Conservation (phyloP, 2,888 invertebrate species). For the Scotopteryx bipunctaria region DNA sequence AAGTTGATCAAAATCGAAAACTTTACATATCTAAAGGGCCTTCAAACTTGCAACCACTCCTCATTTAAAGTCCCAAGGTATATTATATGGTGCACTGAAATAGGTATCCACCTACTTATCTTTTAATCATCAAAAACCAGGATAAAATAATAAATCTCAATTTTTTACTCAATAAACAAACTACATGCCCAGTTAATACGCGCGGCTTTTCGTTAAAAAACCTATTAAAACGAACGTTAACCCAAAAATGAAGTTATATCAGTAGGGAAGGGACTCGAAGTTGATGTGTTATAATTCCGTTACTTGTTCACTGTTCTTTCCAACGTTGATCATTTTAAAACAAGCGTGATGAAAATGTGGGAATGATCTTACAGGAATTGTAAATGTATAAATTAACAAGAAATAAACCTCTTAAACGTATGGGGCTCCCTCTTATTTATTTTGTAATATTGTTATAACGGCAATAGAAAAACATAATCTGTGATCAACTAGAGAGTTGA, state of each 20-base stretch:
- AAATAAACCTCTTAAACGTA: too few relatives aligned
- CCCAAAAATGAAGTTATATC: conserved; percentile 59
- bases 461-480: too few relatives aligned
- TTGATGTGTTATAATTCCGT: background rate
- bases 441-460: too few relatives aligned
- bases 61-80: too few relatives aligned
- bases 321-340: background rate
- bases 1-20: too few relatives aligned
- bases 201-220: conserved; percentile 45
- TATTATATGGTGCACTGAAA: too few relatives aligned
- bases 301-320: background rate
- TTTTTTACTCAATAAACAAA: conserved; percentile 32
- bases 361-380: background rate
- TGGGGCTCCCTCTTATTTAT: too few relatives aligned
- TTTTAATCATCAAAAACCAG: background rate
- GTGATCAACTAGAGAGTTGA: too few relatives aligned
- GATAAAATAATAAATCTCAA: conserved; percentile 20
- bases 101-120: too few relatives aligned
- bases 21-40: too few relatives aligned
- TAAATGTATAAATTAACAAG: too few relatives aligned
- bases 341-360: background rate
- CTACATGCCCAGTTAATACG: conserved; percentile 31
- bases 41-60: too few relatives aligned
- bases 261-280: conserved; percentile 5
- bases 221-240: conserved; percentile 56